phyloP scores from a whole-genome alignment of 2,888 invertebrate genomes.

The Tenthredo notha region DNA sequence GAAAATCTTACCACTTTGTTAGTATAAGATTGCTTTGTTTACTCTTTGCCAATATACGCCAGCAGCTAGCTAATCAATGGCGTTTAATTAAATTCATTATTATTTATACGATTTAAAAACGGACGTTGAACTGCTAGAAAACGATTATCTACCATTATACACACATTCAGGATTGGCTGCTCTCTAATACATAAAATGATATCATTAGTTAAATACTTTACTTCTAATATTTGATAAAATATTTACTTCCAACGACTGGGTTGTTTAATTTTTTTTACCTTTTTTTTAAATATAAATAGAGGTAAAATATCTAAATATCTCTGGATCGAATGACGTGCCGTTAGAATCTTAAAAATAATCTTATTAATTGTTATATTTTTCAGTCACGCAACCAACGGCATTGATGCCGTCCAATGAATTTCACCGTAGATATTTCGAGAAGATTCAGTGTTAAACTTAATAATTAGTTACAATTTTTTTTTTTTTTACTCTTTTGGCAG shows the following conservation, averaged over 20 bases:
- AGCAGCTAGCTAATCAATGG: not conserved
- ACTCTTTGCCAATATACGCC: conserved; percentile 3
- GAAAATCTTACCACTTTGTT: not conserved
- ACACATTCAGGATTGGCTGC: not conserved
- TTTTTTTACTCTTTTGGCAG: not conserved
- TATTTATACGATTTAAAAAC: not conserved
- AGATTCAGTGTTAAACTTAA: not conserved
- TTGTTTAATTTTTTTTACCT: not conserved
- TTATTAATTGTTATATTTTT: not conserved
- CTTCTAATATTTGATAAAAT: not conserved
- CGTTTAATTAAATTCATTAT: not conserved
- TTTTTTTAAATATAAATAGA: not conserved
- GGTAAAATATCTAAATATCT: not conserved
- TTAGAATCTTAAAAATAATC: conserved; percentile 5
- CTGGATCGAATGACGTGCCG: not conserved
- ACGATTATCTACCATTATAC: not conserved
- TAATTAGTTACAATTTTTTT: not conserved
- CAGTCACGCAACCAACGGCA: conserved; percentile 9
- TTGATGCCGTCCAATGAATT: not conserved
- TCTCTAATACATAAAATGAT: not conserved
- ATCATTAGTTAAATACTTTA: not conserved
- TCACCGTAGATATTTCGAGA: not conserved
- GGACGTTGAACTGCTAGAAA: not conserved
- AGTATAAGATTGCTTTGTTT: not conserved
- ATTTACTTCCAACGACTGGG: not conserved